Conservation (phyloP, 2,888 invertebrate genomes). For the Heliconius cydno region DNA sequence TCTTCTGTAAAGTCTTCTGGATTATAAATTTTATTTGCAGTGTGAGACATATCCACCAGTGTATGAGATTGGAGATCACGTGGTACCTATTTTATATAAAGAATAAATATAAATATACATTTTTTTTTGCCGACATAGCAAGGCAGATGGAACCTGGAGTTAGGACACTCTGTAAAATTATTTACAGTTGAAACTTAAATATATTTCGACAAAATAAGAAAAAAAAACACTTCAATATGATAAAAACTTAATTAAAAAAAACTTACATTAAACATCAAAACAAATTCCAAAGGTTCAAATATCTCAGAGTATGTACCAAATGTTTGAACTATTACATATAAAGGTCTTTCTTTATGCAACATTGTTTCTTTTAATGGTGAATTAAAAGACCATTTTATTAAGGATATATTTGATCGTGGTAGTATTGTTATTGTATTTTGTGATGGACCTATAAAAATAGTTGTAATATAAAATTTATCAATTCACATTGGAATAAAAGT, state of each 20-base stretch:
- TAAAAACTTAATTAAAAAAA: not conserved
- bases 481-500: too few species aligned
- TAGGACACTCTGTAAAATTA: too few species aligned
- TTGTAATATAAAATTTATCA: too few species aligned
- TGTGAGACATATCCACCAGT: slow-evolving; percentile 60
- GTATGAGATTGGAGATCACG: slow-evolving; percentile 52
- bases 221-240: not conserved
- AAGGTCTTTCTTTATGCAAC: slow-evolving; percentile 53
- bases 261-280: slow-evolving; percentile 48
- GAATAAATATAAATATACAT: not conserved
- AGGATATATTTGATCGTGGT: slow-evolving; percentile 53
- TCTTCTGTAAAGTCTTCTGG: slow-evolving; percentile 62
- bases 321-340: slow-evolving; percentile 63
- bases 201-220: too few species aligned
- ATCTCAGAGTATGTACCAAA: slow-evolving; percentile 56
- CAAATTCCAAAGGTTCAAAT: slow-evolving; percentile 52
- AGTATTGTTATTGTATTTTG: slow-evolving; percentile 67
- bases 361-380: slow-evolving; percentile 48
- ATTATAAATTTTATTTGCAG: slow-evolving; percentile 64
- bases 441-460: slow-evolving; percentile 55
- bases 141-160: too few species aligned
- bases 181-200: too few species aligned
- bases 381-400: slow-evolving; percentile 60
- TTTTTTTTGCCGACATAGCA: too few species aligned
- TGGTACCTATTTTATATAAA: slow-evolving; percentile 57